Evolutionary conservation across 2,888 invertebrate species (phyloP).

Genomic region (Xanthorhoe designata): DNA sequence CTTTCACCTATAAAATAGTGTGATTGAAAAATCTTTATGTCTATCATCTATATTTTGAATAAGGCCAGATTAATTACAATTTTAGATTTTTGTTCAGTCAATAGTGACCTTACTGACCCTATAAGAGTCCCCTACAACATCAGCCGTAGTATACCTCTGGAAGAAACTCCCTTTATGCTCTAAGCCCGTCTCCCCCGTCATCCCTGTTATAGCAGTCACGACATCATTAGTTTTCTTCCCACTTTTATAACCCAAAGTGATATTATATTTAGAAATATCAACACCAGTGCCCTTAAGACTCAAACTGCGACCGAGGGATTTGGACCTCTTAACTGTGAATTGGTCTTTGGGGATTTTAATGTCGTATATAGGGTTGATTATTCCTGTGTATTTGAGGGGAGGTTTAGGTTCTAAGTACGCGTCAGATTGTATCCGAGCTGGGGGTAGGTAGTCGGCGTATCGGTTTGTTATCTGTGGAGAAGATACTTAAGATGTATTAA

Average conservation of each 20-base stretch:
- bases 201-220: conserved; percentile 69
- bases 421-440: conserved; percentile 46
- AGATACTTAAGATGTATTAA: background rate
- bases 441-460: conserved; percentile 65
- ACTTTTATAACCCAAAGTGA: conserved; percentile 67
- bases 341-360: conserved; percentile 73
- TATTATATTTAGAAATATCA: conserved; percentile 69
- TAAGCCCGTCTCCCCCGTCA: conserved; percentile 69
- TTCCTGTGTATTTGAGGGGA: conserved; percentile 63
- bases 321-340: conserved; percentile 73
- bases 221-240: conserved; percentile 75
- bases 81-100: conserved; percentile 61
- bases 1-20: no score
- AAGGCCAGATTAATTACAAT: no score
- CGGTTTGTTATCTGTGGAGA: conserved; percentile 55
- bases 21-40: no score
- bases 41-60: no score
- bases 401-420: conserved; percentile 34
- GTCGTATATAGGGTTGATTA: conserved; percentile 77
- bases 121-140: conserved; percentile 75
- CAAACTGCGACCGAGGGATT: conserved; percentile 71
- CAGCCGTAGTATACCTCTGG: conserved; percentile 63
- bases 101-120: conserved; percentile 70
- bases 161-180: conserved; percentile 70
- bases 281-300: conserved; percentile 63